Evolutionary conservation across 2,113 vertebrate species (phyloP), one percentile per base, ranked within the genome.

Genomic region (Spea multiplicata): DNA sequence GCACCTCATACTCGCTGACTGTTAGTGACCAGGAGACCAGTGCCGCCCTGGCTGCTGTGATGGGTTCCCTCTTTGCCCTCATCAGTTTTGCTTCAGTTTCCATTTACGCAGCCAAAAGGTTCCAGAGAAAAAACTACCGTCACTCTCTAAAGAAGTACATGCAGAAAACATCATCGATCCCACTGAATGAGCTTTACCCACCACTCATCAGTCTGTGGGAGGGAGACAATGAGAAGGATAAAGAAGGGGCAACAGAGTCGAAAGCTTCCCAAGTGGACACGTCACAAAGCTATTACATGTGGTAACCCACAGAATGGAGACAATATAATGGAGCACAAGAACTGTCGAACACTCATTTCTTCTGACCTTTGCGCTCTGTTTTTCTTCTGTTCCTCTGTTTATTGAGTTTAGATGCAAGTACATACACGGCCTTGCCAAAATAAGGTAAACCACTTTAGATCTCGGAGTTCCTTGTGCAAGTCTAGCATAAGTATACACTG

Each of bases 151-250:
- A 99, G 88, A 98, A 99, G 87, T 99, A 99, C 90, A 98, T 99
- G 97, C 96, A 98, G 89, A 99, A 98, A 87, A 99, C 96, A 67
- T 99, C 97, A 0, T 98, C 97, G 0, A 98, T 99, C 85, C 97
- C 97, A 0, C 86, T 99, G 53, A 99, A 99, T 0, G 97, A 99
- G 91, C 90, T 99, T 67, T 99, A 99, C 85, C 97, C 97, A 1
- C 97, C 97, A 0, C 96, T 99, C 78, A 99, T 99, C 85, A 99
- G 97, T 87, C 90, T 99, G 86, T 99, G 97, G 97, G 97, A 99
- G 85, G 94, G 91, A 0, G 97, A 99, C 88, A 93, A 89, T 48
- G 97, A 99, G 84, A 98, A 98, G 78, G 97, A 99, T 82, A 99
- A 98, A 78, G 97, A 98, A 7, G 93, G 93, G 8, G 88, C 93